Evolutionary conservation across 2,113 vertebrate species (phyloP), one percentile per base, ranked within the genome.

Genomic region (Chamaea fasciata): DNA sequence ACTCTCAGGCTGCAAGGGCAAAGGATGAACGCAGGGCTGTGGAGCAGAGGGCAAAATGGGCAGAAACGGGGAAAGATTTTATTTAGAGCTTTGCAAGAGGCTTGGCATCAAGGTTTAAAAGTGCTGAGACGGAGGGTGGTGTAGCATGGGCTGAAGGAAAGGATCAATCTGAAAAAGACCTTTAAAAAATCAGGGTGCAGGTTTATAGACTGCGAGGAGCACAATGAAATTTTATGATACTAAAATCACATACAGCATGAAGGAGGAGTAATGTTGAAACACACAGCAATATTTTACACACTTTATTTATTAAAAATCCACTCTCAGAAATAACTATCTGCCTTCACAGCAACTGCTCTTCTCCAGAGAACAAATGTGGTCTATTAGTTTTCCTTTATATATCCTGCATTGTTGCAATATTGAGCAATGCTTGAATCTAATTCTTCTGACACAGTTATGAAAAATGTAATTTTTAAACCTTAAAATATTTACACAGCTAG

Each of bases 401-500:
- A 73, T 33, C 55, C 88, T 79, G 55, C 62, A 60, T 59, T 82
- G 77, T 65, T 89, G 91, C 62, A 80, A 92, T 52, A 76, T 37
- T 70, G 67, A 93, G 80, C 82, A 88, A 88, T 39, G 60, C 55
- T 78, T 83, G 85, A 92, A 95, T 90, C 75, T 89, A 95, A 94
- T 94, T 79, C 90, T 95, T 77, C 63, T 85, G 91, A 63, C 67
- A 33, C 16, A 16, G 84, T 86, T 92, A 76, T 94, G 91, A 93
- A 95, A 95, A 90, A 96, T 65, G 78, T 50, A 70, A 95, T 87
- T 79, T 94, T 91, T 90, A 78, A 90, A 71, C 50, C 74, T 64
- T 92, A 93, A 96, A 96, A 96, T 90, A 95, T 94, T 94, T 85
- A 94, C 86, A 77, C 50, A 53, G 56, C 73, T 60, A 79, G 70